These are phyloP conservation scores for Norana najaformis DNA, from an alignment of 2,888 invertebrate genomes.

Conservation along the genomic window DNA sequence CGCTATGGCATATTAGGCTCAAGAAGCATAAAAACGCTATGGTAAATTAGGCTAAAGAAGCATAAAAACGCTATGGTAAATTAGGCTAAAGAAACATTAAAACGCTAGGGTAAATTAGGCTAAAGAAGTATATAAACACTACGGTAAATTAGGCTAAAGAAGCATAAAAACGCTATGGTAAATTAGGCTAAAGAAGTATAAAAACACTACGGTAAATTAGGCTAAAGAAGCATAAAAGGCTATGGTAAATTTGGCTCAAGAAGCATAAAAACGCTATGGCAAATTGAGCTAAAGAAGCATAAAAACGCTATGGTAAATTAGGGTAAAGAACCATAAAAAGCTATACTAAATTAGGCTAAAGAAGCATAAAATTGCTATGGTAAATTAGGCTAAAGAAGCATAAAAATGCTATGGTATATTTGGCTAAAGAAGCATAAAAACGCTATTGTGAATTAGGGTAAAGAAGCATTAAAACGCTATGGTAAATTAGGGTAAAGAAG, in stretches of 20 bases:
- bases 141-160: neutral
- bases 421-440: neutral
- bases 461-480: no score
- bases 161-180: neutral
- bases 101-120: neutral
- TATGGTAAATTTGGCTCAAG: neutral
- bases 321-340: neutral
- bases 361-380: neutral
- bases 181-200: neutral
- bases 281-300: neutral
- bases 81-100: neutral
- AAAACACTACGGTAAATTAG: neutral
- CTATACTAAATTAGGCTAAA: no score
- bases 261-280: neutral
- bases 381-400: neutral
- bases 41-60: neutral
- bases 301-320: neutral
- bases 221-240: no score
- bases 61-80: neutral
- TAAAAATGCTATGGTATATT: neutral
- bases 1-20: no score
- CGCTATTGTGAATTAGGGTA: no score
- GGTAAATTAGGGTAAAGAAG: neutral
- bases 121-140: no score
- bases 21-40: neutral